Base-by-base conservation (phyloP, 2,113 vertebrate species). In the Rhagologus leucostigma region DNA sequence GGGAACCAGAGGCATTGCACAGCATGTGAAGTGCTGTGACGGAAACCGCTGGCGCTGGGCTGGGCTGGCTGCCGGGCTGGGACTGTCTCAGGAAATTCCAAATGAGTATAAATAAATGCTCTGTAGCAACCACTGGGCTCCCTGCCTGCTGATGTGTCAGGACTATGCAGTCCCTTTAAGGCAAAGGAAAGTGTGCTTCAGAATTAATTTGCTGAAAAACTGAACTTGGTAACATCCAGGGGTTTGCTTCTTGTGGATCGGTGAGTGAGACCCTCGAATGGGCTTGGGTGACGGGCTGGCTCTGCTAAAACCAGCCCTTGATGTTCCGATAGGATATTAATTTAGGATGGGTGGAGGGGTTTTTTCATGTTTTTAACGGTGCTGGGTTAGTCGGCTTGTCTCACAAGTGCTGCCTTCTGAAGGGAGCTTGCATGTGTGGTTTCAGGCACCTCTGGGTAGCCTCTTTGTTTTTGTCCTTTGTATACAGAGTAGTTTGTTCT, bases 21-120 rank as follows among this genome's bases (percentile, higher is more conserved):
- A 91, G 82, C 89, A 84, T 96, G 86, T 90, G 92, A 87, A 91
- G 71, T 55, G 53, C 81, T 5, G 22, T 84, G 60, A 75, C 85
- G 90, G 97, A 94, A 93, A 94, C 91, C 49, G 78, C 89, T 95
- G 93, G 96, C 73, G 96, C 98, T 96, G 97, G 82, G 86, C 60
- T 85, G 89, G 74, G 16, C 65, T 90, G 93, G 94, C 97, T 96
- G 97, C 89, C 7, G 60, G 89, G 75, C 96, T 96, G 90, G 83
- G 94, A 84, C 98, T 94, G 96, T 96, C 97, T 98, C 99, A 99
- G 99, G 99, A 99, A 99, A 99, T 99, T 98, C 99, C 99, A 99
- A 97, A 95, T 96, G 97, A 96, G 96, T 98, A 98, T 98, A 98
- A 98, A 98, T 98, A 98, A 98, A 97, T 97, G 86, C 92, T 96